phyloP scores from a whole-genome alignment of 2,888 invertebrate species.

The Dichetophora obliterata region DNA sequence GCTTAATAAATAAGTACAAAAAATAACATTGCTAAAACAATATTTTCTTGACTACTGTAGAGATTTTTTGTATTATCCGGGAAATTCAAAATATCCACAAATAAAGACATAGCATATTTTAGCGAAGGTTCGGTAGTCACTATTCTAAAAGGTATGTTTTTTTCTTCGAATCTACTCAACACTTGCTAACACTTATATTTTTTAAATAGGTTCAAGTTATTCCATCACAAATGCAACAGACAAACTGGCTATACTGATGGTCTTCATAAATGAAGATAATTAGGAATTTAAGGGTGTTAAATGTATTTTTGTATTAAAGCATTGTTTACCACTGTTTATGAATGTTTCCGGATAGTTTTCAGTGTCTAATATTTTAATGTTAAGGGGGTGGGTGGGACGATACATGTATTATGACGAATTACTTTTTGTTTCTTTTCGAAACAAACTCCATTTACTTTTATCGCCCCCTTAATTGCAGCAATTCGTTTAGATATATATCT shows the following conservation, averaged over 20 bases:
- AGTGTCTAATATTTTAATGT: not conserved
- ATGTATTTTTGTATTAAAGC: not conserved
- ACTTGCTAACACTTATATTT: not conserved
- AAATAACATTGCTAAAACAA: too few relatives aligned
- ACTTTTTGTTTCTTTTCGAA: too few relatives aligned
- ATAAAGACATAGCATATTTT: slow-evolving; percentile 40
- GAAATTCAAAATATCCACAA: slow-evolving; percentile 51
- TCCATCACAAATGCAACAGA: slow-evolving; percentile 49
- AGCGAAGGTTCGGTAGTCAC: slow-evolving; percentile 54
- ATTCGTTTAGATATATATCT: too few relatives aligned
- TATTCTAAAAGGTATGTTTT: slow-evolving; percentile 51
- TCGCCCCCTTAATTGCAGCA: too few relatives aligned
- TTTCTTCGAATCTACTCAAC: not conserved
- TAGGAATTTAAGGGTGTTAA: not conserved
- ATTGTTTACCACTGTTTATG: not conserved
- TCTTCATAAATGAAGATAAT: slow-evolving; percentile 44
- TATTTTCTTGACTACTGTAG: slow-evolving; percentile 36
- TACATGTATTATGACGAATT: too few relatives aligned
- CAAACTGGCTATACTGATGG: slow-evolving; percentile 51
- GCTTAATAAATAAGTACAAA: not conserved
- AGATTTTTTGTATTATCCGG: slow-evolving; percentile 55
- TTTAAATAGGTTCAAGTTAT: slow-evolving; percentile 48
- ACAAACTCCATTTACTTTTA: too few relatives aligned
- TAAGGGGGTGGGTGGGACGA: too few relatives aligned
- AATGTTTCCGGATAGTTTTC: not conserved